Evolutionary conservation across 1,140 invertebrate genomes (phyloP).

Genomic region (Papilio aristodemus): DNA sequence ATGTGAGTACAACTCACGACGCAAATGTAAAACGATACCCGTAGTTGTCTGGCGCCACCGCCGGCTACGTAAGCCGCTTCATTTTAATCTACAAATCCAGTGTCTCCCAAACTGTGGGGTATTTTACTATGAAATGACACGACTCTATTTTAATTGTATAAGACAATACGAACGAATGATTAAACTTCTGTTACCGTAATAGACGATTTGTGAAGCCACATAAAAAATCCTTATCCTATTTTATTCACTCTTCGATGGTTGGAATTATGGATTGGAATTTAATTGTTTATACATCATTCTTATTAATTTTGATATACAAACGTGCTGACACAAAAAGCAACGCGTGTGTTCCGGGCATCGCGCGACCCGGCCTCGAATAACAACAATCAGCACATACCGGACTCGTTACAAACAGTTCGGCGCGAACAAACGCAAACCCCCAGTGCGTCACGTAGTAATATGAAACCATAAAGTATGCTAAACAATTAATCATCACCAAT

Average conservation of each 20-base stretch:
- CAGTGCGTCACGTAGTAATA: conserved; percentile 24
- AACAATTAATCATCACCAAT: conserved; percentile 22
- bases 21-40: conserved; percentile 28
- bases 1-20: conserved; percentile 24
- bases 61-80: conserved; percentile 23
- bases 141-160: too few relatives aligned
- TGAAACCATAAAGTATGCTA: conserved; percentile 16
- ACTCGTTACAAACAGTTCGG: conserved; percentile 17
- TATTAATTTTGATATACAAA: too few relatives aligned
- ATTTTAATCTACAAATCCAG: not conserved
- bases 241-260: not conserved
- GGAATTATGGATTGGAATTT: too few relatives aligned
- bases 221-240: not conserved
- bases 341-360: not conserved
- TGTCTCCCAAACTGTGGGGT: not conserved
- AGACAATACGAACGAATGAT: too few relatives aligned
- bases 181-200: too few relatives aligned
- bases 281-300: too few relatives aligned
- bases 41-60: conserved; percentile 7
- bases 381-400: conserved; percentile 10
- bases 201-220: too few relatives aligned
- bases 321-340: not conserved
- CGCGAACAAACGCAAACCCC: conserved; percentile 24
- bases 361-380: not conserved
- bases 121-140: not conserved